Base-by-base conservation (phyloP, 1,140 invertebrate species). In the Rhyzopertha dominica region DNA sequence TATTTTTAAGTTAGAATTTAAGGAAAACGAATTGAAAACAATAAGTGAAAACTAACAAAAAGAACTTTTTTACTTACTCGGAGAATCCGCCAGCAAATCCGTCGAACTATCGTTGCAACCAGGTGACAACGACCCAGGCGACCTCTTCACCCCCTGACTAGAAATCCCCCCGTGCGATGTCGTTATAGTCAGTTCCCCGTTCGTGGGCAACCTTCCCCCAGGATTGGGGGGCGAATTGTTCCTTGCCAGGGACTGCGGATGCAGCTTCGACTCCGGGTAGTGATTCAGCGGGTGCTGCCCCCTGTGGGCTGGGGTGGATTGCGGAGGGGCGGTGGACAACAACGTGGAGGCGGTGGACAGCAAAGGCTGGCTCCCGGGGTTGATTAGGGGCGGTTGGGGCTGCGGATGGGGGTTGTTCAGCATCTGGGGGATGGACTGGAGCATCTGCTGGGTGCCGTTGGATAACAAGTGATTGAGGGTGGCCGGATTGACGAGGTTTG, bases 61-160 rank as follows among this genome's bases (percentile, higher is more conserved):
- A n/a, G n/a, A n/a, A n/a, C n/a, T n/a, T n/a, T n/a, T n/a, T 19
- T 45, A 81, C 82, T 81, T 78, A 89, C 85, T 85, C 63, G 84
- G 82, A 34, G 84, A 86, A 72, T 89, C 85, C 58, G 84, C 82
- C 29, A 87, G 73, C 34, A 87, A 72, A 72, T 89, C 85, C 8
- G 51, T 67, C 35, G 73, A 74, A 40, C 73, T 74, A 45, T 81
- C 79, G 13, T 78, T 79, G 23, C 75, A 75, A 18, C 64, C 57
- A 0, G 79, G 78, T n/a, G 75, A 77, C 12, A 75, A 75, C 54
- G 65, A 82, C 60, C 62, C 73, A 28, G 74, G 73, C 3, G 73
- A 60, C 32, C 62, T 57, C 29, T 63, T 65, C 43, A 61, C 46
- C 58, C 49, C 56, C 22, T 68, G 69, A 40, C 57, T 73, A 73